Percentiles rank a stretch among this genome's conserved stretches.
Conservation (phyloP, 1,140 invertebrate genomes). For the Aphis gossypii region DNA sequence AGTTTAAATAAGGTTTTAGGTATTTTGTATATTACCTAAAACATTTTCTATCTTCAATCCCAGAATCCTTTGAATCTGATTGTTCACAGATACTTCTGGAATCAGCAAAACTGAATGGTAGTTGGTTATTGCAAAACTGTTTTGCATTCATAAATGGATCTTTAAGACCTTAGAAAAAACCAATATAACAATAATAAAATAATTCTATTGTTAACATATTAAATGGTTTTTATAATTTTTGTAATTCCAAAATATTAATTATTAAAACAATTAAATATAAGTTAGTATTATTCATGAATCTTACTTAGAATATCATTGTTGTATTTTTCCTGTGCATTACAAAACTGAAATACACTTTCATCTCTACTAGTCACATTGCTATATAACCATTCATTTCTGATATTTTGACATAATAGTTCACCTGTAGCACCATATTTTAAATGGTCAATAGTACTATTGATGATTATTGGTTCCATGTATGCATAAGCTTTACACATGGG, state of each 20-base stretch:
- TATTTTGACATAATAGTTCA: slow-evolving; percentile 67
- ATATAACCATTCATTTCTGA: slow-evolving; percentile 69
- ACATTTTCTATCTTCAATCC: slow-evolving; percentile 7
- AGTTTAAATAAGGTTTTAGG: neutral
- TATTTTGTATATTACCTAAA: slow-evolving; percentile 51
- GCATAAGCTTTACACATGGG: slow-evolving; percentile 64
- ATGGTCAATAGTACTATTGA: slow-evolving; percentile 61
- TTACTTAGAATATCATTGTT: slow-evolving; percentile 35
- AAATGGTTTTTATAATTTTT: neutral
- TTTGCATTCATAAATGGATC: slow-evolving; percentile 58
- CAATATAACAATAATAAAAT: neutral
- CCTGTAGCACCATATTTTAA: slow-evolving; percentile 67
- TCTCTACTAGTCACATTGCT: slow-evolving; percentile 67
- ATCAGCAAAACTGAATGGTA: slow-evolving; percentile 59
- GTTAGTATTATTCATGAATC: neutral
- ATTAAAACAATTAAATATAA: neutral
- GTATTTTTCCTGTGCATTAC: neutral
- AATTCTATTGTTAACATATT: neutral
- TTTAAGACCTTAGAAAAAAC: slow-evolving; percentile 59
- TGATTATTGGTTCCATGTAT: slow-evolving; percentile 63
- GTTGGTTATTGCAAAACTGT: slow-evolving; percentile 51
- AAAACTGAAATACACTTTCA: slow-evolving; percentile 66
- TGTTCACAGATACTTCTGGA: slow-evolving; percentile 44
- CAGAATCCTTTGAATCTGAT: neutral
- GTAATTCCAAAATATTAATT: neutral